Evolutionary conservation across 2,113 vertebrate species (phyloP).

Genomic region (Microcebus ravelobensis): DNA sequence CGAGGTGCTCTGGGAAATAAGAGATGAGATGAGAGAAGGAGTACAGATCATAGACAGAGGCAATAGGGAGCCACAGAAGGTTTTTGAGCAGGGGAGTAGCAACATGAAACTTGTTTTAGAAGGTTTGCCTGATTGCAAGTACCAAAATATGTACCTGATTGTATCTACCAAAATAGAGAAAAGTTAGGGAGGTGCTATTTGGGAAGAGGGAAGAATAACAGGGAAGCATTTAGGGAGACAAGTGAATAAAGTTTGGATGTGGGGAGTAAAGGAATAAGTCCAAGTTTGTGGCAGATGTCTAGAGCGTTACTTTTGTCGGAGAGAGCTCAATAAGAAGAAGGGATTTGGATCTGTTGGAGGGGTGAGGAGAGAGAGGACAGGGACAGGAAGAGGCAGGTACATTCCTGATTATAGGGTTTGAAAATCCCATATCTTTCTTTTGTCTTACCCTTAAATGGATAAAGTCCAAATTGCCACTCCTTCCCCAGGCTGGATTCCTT

Average conservation of each 20-base stretch:
- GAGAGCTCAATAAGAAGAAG: not conserved
- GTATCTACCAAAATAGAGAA: not conserved
- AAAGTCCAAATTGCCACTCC: conserved; percentile 55
- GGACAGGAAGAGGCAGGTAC: not conserved
- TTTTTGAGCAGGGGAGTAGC: not conserved
- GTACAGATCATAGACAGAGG: not conserved
- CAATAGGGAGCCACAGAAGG: not conserved
- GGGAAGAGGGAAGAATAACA: not conserved
- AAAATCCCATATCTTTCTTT: not conserved
- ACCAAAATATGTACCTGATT: not conserved
- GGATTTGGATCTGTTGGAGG: not conserved
- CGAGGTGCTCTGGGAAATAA: not conserved
- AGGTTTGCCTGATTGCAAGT: not conserved
- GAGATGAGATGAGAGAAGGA: not conserved
- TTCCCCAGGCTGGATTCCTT: conserved; percentile 47
- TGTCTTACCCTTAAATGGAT: conserved; percentile 54
- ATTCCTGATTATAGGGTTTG: not conserved
- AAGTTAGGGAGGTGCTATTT: not conserved
- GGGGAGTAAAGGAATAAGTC: not conserved
- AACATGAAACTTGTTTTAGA: not conserved
- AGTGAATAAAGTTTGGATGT: not conserved
- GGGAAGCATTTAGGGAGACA: not conserved
- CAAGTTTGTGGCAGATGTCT: not conserved
- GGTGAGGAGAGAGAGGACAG: not conserved
- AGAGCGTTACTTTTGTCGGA: not conserved